Evolutionary conservation across 2,113 vertebrate species (phyloP).

Genomic region (Motacilla tschutschensis): DNA sequence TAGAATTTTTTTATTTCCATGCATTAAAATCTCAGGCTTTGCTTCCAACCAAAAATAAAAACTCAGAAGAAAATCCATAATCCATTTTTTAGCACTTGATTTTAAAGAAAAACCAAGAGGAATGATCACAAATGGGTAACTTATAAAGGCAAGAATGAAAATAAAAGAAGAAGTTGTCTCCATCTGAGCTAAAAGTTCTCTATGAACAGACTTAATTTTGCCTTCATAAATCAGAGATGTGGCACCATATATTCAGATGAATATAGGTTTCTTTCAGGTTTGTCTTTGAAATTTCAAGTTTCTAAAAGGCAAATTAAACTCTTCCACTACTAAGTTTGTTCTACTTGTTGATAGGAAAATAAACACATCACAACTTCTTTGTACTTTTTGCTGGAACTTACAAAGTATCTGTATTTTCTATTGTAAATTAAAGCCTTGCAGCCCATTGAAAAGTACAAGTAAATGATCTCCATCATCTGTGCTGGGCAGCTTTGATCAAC

Average conservation of each 20-base stretch:
- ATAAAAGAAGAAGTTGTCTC: neutral
- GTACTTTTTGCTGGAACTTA: neutral
- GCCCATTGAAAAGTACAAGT: neutral
- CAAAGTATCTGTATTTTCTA: neutral
- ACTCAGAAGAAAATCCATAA: neutral
- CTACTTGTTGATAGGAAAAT: neutral
- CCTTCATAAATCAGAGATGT: neutral
- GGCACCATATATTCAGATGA: neutral
- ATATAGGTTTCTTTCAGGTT: neutral
- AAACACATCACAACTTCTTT: neutral
- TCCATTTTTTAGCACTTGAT: neutral
- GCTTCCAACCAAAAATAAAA: neutral
- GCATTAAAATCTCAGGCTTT: neutral
- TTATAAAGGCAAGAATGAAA: neutral
- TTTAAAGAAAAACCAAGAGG: neutral
- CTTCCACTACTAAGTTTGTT: neutral
- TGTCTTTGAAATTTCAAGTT: neutral
- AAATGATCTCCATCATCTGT: neutral
- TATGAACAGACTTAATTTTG: neutral
- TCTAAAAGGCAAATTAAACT: neutral
- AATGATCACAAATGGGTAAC: neutral
- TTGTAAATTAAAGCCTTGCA: neutral
- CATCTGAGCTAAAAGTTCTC: neutral
- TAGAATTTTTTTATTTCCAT: neutral
- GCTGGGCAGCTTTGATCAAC: neutral